Conservation (phyloP, 2,797 vertebrate species). For the Fratercula arctica region DNA sequence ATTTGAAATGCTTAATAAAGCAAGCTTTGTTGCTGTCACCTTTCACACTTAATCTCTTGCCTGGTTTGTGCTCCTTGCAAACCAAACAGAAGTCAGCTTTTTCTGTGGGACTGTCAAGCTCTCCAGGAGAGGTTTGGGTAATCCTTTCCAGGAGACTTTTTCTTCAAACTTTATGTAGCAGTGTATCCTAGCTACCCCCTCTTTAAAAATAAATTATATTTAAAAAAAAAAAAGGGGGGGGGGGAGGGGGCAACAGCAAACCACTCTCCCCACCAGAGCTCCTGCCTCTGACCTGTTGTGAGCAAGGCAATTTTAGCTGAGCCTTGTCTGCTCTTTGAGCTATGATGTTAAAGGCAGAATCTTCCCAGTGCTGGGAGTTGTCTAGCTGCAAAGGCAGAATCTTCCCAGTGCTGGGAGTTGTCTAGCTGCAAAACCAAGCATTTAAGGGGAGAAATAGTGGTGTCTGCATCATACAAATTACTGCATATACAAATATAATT, state of each 20-base stretch:
- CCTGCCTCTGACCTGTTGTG: neutral
- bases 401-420: neutral
- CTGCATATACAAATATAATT: neutral
- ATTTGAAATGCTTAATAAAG: slow-evolving; percentile 46
- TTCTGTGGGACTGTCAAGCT: neutral
- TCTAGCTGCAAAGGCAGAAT: neutral
- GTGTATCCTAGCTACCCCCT: neutral
- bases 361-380: neutral
- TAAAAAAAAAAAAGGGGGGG: accelerated
- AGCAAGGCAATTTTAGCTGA: neutral
- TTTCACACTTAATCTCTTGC: slow-evolving; percentile 28
- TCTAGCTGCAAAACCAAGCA: neutral
- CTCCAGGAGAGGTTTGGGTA: neutral
- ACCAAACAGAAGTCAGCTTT: neutral
- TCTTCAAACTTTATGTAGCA: neutral
- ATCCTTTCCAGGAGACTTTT: neutral
- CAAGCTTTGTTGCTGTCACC: neutral
- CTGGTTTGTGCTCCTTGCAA: neutral
- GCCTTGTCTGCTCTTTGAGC: neutral
- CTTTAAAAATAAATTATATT: neutral
- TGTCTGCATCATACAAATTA: neutral
- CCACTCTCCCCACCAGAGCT: neutral
- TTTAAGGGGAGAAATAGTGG: neutral
- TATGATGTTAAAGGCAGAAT: neutral
- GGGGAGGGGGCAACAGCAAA: neutral